Conservation (phyloP, 2,888 invertebrate species). For the Coelinius sp. region DNA sequence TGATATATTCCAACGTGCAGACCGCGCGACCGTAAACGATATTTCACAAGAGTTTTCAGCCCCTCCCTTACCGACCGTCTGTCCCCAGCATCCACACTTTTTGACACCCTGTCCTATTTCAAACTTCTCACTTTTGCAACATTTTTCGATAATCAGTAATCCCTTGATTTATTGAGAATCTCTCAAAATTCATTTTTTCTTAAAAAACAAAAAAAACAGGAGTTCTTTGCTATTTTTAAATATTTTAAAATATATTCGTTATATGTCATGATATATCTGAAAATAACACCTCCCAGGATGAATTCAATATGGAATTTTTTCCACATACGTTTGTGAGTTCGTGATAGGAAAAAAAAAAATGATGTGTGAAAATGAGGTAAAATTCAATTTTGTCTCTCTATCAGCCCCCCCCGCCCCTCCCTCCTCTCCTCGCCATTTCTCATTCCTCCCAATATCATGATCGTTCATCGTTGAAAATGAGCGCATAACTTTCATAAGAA, state of each 20-base stretch:
- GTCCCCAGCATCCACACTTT: neutral
- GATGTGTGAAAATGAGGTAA: neutral
- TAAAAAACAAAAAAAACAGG: too few species aligned
- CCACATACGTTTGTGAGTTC: neutral
- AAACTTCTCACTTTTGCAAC: conserved; percentile 1
- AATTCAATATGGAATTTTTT: conserved; percentile 10
- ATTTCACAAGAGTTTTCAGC: conserved; percentile 52
- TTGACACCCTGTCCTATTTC: conserved; percentile 13
- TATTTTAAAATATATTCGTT: too few species aligned
- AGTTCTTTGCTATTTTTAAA: too few species aligned
- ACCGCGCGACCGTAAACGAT: conserved; percentile 52
- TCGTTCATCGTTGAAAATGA: conserved; percentile 46
- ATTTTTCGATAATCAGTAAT: neutral
- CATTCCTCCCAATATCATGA: conserved; percentile 38
- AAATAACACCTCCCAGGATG: neutral
- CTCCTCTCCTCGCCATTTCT: neutral
- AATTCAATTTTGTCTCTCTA: conserved; percentile 23
- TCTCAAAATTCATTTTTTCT: neutral
- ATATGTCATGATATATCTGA: too few species aligned
- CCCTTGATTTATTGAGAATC: neutral
- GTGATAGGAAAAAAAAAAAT: neutral
- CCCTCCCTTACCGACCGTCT: neutral
- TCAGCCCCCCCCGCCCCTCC: neutral
- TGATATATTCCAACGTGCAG: conserved; percentile 58
- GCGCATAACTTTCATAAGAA: conserved; percentile 14